Evolutionary conservation across 2,888 invertebrate species (phyloP).

Genomic region (Ennomos quercinarius): DNA sequence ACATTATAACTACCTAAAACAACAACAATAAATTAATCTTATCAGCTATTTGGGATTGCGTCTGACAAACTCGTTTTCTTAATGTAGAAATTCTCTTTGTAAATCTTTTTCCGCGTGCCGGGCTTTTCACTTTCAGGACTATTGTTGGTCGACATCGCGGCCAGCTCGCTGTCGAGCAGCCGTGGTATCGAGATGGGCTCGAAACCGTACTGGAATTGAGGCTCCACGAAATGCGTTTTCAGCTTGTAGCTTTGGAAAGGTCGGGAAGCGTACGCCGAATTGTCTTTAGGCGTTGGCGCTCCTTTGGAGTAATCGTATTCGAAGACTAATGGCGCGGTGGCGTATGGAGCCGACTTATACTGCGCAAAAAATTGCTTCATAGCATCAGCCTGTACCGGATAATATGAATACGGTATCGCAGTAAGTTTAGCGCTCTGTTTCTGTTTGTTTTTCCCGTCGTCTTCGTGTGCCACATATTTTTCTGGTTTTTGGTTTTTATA

Average conservation of each 20-base stretch:
- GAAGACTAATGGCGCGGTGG: conserved; percentile 53
- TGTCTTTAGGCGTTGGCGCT: conserved; percentile 55
- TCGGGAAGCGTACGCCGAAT: conserved; percentile 63
- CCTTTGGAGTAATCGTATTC: conserved; percentile 67
- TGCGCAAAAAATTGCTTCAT: conserved; percentile 61
- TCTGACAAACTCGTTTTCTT: conserved; percentile 75
- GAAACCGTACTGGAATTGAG: conserved; percentile 81
- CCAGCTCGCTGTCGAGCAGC: conserved; percentile 72
- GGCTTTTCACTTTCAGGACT: conserved; percentile 74
- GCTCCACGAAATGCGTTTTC: conserved; percentile 75
- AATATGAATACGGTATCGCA: conserved; percentile 54
- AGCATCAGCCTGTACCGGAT: conserved; percentile 53
- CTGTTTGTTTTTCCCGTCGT: conserved; percentile 52
- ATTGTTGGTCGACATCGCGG: conserved; percentile 74
- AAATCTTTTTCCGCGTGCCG: conserved; percentile 73
- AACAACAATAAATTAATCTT: conserved; percentile 65
- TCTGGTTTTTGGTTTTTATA: conserved; percentile 69
- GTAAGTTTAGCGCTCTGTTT: conserved; percentile 63
- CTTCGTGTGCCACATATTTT: conserved; percentile 48
- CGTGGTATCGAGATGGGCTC: conserved; percentile 71
- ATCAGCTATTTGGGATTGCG: conserved; percentile 72
- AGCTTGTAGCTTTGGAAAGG: conserved; percentile 59
- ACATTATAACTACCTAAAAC: conserved; percentile 51
- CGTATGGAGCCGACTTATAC: conserved; percentile 59
- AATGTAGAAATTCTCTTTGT: conserved; percentile 79